These are phyloP conservation scores for Ceraclea dissimilis DNA, from an alignment of 2,888 invertebrate species.

Conservation along the genomic window DNA sequence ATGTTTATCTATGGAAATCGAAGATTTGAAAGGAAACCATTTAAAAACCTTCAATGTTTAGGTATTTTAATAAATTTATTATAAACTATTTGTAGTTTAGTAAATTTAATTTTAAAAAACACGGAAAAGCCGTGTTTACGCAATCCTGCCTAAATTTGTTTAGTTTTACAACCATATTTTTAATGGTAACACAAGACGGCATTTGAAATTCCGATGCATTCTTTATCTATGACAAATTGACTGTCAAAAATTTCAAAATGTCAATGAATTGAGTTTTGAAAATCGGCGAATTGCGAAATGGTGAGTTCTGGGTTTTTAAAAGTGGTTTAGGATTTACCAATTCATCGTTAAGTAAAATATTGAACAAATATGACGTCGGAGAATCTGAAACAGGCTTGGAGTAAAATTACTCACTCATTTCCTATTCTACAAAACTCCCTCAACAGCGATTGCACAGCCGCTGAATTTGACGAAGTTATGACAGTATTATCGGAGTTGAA, in stretches of 20 bases:
- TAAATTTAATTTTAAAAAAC: neutral
- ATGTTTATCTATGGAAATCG: neutral
- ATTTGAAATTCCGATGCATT: no score
- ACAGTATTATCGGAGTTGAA: constrained; percentile 38
- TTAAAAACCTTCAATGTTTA: no score
- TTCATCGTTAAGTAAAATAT: no score
- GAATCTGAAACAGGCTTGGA: constrained; percentile 10
- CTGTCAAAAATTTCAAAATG: no score
- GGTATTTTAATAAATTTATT: no score
- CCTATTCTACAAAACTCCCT: constrained; percentile 41
- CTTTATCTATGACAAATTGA: no score
- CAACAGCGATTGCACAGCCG: constrained; percentile 36
- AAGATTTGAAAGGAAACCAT: no score
- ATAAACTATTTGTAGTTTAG: no score
- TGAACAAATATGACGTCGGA: constrained; percentile 13
- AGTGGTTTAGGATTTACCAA: no score
- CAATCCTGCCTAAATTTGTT: neutral
- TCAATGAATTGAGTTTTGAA: no score
- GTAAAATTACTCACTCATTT: constrained; percentile 31
- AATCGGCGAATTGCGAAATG: no score
- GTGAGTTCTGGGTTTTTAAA: no score
- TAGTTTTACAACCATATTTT: neutral
- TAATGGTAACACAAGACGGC: neutral
- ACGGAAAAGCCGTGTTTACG: neutral
- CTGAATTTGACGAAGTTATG: constrained; percentile 41